Evolutionary conservation across 2,797 vertebrate species (phyloP).

Genomic region (Sus cebifrons): DNA sequence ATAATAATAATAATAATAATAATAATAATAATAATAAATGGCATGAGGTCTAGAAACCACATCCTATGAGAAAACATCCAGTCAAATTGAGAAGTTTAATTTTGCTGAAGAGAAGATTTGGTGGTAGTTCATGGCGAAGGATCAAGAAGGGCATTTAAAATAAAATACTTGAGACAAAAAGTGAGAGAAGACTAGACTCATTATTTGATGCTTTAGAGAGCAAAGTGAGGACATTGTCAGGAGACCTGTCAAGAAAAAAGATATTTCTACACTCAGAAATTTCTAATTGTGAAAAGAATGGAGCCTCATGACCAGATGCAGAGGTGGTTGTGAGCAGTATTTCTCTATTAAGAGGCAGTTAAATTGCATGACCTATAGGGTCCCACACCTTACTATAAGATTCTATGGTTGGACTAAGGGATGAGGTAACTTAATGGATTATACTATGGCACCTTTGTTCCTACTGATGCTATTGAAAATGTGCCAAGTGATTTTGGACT

Average conservation of each 20-base stretch:
- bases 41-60: neutral
- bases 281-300: neutral
- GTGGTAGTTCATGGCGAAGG: neutral
- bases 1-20: neutral
- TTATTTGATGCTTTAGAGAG: neutral
- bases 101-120: conserved; percentile 38
- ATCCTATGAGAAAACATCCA: neutral
- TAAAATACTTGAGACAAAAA: conserved; percentile 6
- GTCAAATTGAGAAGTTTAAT: neutral
- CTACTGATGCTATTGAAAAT: conserved; percentile 39
- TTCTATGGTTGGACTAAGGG: neutral
- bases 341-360: conserved; percentile 5
- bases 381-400: neutral
- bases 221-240: conserved; percentile 1
- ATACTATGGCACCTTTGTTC: neutral
- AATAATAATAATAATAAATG: neutral
- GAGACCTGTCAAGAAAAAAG: neutral
- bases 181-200: conserved; percentile 2
- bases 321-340: neutral
- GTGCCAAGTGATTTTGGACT: conserved; percentile 9
- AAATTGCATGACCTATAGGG: neutral
- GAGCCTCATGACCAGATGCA: neutral
- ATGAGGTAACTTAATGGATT: neutral
- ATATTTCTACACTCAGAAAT: conserved; percentile 44
- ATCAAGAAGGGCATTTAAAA: neutral